Conservation (phyloP, 2,888 invertebrate species). For the Drosophila diplacantha region DNA sequence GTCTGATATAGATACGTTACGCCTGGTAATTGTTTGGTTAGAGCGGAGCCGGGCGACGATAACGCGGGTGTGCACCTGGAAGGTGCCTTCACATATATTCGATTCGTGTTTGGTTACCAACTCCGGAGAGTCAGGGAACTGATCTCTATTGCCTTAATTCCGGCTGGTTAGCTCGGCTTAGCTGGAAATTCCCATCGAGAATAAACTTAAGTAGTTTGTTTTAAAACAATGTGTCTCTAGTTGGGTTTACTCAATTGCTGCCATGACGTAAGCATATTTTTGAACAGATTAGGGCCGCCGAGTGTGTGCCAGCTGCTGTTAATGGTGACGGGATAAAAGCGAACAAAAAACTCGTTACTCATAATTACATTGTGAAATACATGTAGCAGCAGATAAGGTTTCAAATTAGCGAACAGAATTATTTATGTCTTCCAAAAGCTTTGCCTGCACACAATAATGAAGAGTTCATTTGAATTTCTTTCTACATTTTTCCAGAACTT, state of each 20-base stretch:
- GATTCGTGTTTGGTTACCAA: not conserved
- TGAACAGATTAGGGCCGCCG: constrained; percentile 14
- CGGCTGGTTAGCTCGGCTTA: not conserved
- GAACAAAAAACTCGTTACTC: constrained; percentile 1
- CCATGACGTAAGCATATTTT: constrained; percentile 16
- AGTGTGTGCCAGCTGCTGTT: not conserved
- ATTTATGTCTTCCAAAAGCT: not conserved
- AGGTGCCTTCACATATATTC: not conserved
- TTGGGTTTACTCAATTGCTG: constrained; percentile 3
- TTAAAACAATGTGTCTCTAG: not conserved
- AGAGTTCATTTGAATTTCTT: not conserved
- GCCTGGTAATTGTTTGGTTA: constrained; percentile 25
- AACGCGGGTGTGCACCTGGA: constrained; percentile 7
- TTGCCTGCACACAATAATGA: too few species aligned
- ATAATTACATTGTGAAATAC: constrained; percentile 4
- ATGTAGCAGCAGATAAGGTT: not conserved
- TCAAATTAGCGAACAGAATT: not conserved
- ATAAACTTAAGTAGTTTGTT: not conserved
- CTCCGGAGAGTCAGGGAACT: not conserved
- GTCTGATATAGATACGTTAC: constrained; percentile 19
- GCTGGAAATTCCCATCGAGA: not conserved
- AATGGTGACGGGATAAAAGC: constrained; percentile 2
- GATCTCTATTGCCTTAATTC: not conserved
- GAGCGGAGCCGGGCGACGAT: constrained; percentile 14
- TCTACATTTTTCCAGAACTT: not conserved